A percentile compares a stretch with the other conserved stretches of the same genome.
phyloP scores from a whole-genome alignment of 2,797 vertebrate species.

The Tokudaia tokunoshimensis region DNA sequence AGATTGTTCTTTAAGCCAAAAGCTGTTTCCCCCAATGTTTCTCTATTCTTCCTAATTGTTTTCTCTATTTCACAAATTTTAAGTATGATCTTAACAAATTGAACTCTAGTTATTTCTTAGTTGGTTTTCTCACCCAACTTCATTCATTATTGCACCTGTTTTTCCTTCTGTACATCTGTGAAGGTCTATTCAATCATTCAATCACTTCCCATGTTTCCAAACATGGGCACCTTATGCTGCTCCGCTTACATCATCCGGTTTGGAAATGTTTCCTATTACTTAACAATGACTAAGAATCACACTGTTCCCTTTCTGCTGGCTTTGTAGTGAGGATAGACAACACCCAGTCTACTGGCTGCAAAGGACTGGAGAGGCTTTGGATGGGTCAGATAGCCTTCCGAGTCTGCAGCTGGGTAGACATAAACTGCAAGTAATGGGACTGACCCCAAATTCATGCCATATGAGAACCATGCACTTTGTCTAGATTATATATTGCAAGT shows the following conservation, averaged over 20 bases:
- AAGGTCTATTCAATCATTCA: slow-evolving; percentile 37
- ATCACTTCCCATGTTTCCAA: slow-evolving; percentile 26
- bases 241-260: slow-evolving; percentile 31
- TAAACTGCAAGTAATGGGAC: background rate
- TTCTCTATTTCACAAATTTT: slow-evolving; percentile 6
- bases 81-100: background rate
- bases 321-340: background rate
- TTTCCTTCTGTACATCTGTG: background rate
- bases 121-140: background rate
- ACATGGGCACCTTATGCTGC: background rate
- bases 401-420: background rate
- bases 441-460: background rate
- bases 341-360: background rate
- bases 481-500: background rate
- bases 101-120: background rate
- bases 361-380: background rate
- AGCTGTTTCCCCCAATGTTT: background rate
- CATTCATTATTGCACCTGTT: background rate
- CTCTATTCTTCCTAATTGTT: background rate
- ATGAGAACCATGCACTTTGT: background rate
- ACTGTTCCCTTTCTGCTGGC: background rate
- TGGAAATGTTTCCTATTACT: slow-evolving; percentile 44
- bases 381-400: background rate
- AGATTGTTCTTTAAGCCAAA: background rate
- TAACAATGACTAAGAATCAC: slow-evolving; percentile 20